Base-by-base conservation (phyloP, 2,888 invertebrate species). In the Ethmia dodecea region DNA sequence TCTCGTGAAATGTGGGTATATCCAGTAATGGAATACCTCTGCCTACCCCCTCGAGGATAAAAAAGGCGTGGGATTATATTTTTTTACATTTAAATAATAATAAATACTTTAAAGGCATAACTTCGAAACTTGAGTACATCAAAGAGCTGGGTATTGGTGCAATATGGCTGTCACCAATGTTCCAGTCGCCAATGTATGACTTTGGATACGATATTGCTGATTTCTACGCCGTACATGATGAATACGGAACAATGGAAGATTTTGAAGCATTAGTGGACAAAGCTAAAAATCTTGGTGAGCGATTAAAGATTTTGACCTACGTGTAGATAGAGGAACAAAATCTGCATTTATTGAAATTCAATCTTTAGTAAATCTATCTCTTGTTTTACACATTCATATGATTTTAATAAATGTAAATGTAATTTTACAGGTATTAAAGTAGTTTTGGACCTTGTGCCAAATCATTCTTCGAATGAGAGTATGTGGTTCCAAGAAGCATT, bases 401-500 rank as follows among this genome's bases (percentile, higher is more conserved):
- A 22, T 22, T 22, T 22, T 22, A 8, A 26, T 12, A 26, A 11
- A 26, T 11, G 3, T 6, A 25, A 25, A 1, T 25, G 2, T 11
- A 13, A 9, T 28, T 3, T 28, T 14, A 28, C 56, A 88, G 88
- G 67, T 24, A 74, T 90, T 11, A 89, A 88, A 66, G 81, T 91
- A 6, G 78, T 91, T 38, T 65, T 91, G 55, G 92, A 92, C 59
- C 88, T 91, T 41, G 92, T 92, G 10, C 92, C 92, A 1, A 92
- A 92, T 71, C 94, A 94, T 53, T 89, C 92, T 11, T 94, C 94
- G 38, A 90, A 93, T 56, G 87, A 93, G 57, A 94, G 95, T 58
- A 87, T 89, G 24, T 98, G 97, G 97, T 98, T 98, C 64, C 68
- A 86, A 48, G 88, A 90, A 50, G 95, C 95, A 1, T 78, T 90